Conservation (phyloP, 1,140 invertebrate genomes). For the Thalassaphorura encarpata region DNA sequence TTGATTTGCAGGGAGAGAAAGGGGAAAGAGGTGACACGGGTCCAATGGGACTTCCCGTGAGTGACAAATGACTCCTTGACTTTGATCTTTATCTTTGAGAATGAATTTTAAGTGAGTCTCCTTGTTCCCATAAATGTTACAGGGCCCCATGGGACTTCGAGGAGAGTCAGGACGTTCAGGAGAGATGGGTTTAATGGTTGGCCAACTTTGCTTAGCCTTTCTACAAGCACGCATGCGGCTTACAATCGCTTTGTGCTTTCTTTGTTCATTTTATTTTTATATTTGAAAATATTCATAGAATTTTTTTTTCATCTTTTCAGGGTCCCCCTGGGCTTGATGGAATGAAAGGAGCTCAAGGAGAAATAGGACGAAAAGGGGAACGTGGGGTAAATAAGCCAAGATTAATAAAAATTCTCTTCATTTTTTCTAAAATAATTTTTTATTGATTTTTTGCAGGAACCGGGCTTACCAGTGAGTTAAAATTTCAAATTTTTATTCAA, state of each 20-base stretch:
- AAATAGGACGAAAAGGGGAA: slow-evolving; percentile 62
- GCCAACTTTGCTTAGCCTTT: background rate
- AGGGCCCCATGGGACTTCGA: slow-evolving; percentile 81
- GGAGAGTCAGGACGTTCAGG: slow-evolving; percentile 59
- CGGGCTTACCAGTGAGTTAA: slow-evolving; percentile 73
- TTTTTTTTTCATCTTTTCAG: slow-evolving; percentile 6
- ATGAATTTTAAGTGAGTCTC: too few relatives aligned
- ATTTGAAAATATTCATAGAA: too few relatives aligned
- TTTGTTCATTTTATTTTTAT: too few relatives aligned
- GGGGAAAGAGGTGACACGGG: slow-evolving; percentile 81
- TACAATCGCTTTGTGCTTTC: too few relatives aligned
- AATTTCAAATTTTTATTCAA: background rate
- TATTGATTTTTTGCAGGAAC: slow-evolving; percentile 44
- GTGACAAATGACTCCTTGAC: too few relatives aligned
- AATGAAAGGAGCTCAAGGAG: slow-evolving; percentile 27
- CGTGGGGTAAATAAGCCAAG: background rate
- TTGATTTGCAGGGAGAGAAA: too few relatives aligned
- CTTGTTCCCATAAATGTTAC: too few relatives aligned
- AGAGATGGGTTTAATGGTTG: slow-evolving; percentile 18
- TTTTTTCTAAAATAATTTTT: slow-evolving; percentile 1
- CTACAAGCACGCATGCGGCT: too few relatives aligned
- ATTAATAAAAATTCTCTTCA: background rate
- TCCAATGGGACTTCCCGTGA: slow-evolving; percentile 90
- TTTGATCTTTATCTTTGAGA: too few relatives aligned
- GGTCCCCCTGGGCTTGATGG: slow-evolving; percentile 26